Evolutionary conservation across 2,797 vertebrate genomes (phyloP).

Genomic region (Cryptoblepharus egeriae): DNA sequence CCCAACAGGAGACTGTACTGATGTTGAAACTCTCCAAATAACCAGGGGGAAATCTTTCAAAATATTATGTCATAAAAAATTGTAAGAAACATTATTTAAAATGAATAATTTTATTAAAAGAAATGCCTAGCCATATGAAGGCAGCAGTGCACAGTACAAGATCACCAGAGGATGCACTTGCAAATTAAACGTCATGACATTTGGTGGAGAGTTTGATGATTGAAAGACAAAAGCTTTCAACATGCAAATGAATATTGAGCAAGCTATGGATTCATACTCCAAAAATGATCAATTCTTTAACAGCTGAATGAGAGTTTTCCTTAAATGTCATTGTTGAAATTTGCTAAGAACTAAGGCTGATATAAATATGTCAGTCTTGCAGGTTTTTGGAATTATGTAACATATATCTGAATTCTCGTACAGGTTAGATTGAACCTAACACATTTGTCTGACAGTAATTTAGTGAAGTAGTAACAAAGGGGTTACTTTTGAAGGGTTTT

Average conservation of each 20-base stretch:
- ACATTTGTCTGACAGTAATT: background rate
- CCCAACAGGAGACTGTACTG: too few species aligned
- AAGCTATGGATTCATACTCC: background rate
- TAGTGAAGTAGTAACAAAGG: background rate
- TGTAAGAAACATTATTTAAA: background rate
- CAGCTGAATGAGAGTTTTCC: background rate
- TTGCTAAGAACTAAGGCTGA: background rate
- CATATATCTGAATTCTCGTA: background rate
- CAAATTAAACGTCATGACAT: background rate
- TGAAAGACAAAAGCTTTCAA: background rate
- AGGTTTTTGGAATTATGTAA: background rate
- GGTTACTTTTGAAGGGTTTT: background rate
- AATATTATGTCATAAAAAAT: background rate
- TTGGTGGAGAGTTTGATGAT: background rate
- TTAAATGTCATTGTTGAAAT: background rate
- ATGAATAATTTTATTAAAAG: background rate
- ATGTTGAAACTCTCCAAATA: background rate
- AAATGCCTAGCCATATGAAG: background rate
- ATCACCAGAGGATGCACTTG: background rate
- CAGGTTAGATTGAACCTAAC: background rate
- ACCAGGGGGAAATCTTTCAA: background rate
- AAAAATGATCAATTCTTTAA: background rate
- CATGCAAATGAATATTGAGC: background rate
- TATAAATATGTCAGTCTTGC: background rate
- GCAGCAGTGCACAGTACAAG: background rate